Base-by-base conservation (phyloP, 1,140 invertebrate species). In the Bicyclus anynana region DNA sequence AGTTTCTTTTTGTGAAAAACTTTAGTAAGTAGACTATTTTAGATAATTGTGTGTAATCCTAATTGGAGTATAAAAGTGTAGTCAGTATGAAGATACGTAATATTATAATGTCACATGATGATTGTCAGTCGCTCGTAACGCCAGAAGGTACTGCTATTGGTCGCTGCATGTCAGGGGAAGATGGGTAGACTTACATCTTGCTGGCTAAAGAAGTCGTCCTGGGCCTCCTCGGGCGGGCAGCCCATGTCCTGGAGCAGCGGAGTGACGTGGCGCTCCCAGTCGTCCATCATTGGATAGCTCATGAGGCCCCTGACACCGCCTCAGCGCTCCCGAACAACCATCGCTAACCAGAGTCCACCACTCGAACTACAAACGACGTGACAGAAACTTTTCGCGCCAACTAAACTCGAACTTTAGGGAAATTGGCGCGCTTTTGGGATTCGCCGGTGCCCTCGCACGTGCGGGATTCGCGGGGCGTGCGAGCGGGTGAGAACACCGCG, bases 231-330 rank as follows among this genome's bases (percentile, higher is more conserved):
- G 64, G 76, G 83, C 49, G 81, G 74, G 62, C 87, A 89, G 60
- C 86, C 85, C 83, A 90, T 89, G 62, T 90, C 89, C 74, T 89
- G 88, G 18, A 90, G 81, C 47, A 90, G 79, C 56, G 88, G 88
- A 52, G 86, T 89, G 46, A 90, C 86, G 69, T 90, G 87, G 60
- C 87, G 77, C 75, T 90, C 89, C 89, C 89, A 90, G 72, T 90
- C 89, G 85, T 90, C 89, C 86, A 89, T 89, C 72, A 77, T 85
- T 62, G 65, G 47, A 71, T 52, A 79, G 76, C 68, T 77, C 69
- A 73, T 61, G 55, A 63, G 67, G 38, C 65, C 79, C 27, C 7
- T 0, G 12, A 81, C 80, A 76, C 67, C 67, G 72, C 61, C 72
- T 69, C 40, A 71, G 69, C 71, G 63, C 82, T 77, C 80, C 82